These are phyloP conservation scores for Aselliscus stoliczkanus DNA, from an alignment of 2,797 vertebrate species.

Conservation along the genomic window DNA sequence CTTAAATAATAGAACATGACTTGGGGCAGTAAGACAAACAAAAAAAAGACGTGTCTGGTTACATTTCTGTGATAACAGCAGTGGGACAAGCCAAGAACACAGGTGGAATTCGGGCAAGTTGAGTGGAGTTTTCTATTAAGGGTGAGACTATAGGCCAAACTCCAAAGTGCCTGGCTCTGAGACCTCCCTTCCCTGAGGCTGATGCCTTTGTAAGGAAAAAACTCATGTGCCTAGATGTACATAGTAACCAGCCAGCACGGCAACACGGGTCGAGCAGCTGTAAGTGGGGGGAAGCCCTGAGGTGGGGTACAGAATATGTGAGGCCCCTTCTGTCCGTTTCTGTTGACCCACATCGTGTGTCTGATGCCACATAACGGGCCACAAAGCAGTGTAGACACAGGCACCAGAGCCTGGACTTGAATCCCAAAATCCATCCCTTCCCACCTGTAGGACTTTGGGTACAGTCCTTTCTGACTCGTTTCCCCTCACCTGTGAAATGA, in stretches of 20 bases:
- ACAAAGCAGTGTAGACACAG: too few species aligned
- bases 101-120: neutral
- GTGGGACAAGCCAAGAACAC: neutral
- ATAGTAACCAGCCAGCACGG: neutral
- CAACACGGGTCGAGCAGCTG: too few species aligned
- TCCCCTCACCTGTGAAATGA: neutral
- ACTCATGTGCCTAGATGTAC: neutral
- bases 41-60: neutral
- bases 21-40: neutral
- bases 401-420: neutral
- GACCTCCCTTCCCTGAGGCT: neutral
- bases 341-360: neutral
- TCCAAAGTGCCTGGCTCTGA: neutral
- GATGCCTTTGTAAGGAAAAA: neutral
- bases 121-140: neutral
- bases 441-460: neutral
- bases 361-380: accelerated
- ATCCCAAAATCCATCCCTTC: neutral
- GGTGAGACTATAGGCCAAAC: neutral
- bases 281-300: neutral
- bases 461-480: neutral
- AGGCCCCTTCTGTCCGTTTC: neutral
- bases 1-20: neutral
- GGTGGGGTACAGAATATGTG: neutral
- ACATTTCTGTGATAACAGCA: neutral